Conservation (phyloP, 2,888 invertebrate genomes). For the Mechanitis mazaeus region DNA sequence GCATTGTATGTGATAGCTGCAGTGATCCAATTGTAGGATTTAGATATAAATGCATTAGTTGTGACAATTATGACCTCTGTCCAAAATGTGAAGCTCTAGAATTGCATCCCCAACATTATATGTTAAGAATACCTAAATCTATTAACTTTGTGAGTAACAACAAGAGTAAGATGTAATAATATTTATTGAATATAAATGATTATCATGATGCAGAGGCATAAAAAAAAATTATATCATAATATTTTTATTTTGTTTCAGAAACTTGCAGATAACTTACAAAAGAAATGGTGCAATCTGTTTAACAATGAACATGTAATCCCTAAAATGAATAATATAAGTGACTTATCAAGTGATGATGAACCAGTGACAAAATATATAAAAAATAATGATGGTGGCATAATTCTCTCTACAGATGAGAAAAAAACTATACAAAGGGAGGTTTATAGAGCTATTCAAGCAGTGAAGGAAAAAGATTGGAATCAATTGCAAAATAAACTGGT, state of each 20-base stretch:
- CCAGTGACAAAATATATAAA: slow-evolving; percentile 59
- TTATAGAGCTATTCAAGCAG: slow-evolving; percentile 37
- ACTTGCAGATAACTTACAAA: slow-evolving; percentile 46
- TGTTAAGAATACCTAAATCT: slow-evolving; percentile 81
- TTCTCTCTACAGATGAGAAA: slow-evolving; percentile 54
- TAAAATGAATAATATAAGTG: slow-evolving; percentile 30
- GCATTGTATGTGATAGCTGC: slow-evolving; percentile 85
- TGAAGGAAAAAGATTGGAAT: slow-evolving; percentile 20
- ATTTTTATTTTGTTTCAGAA: slow-evolving; percentile 37
- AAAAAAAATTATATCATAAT: slow-evolving; percentile 6
- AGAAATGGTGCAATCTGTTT: slow-evolving; percentile 47
- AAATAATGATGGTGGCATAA: slow-evolving; percentile 48
- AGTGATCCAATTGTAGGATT: slow-evolving; percentile 80
- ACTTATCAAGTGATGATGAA: slow-evolving; percentile 54
- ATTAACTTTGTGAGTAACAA: slow-evolving; percentile 52
- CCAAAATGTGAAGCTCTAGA: slow-evolving; percentile 81
- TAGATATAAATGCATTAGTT: slow-evolving; percentile 90
- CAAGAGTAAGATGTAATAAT: background rate
- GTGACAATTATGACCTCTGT: slow-evolving; percentile 89
- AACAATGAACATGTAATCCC: slow-evolving; percentile 37
- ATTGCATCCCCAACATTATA: slow-evolving; percentile 83
- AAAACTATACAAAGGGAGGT: slow-evolving; percentile 48
- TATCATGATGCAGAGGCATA: background rate
- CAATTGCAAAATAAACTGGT: slow-evolving; percentile 8
- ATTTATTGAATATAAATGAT: background rate